These are phyloP conservation scores for Aphodius granarius DNA, from an alignment of 2,888 invertebrate species.

Conservation along the genomic window DNA sequence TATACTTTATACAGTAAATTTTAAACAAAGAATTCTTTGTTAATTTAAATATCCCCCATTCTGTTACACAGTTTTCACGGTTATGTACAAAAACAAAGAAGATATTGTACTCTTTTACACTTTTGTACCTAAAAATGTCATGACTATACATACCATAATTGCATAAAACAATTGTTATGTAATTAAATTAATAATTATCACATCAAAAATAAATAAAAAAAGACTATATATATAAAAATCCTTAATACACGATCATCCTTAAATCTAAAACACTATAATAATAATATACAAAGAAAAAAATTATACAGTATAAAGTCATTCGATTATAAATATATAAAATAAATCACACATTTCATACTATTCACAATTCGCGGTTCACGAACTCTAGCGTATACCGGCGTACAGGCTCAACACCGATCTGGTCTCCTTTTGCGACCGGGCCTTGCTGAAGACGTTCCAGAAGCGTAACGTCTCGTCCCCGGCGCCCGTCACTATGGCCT, in stretches of 20 bases:
- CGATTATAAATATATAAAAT: not conserved
- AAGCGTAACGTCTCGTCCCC: conserved; percentile 97
- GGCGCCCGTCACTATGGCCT: conserved; percentile 98
- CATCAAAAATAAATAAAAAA: not conserved
- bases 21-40: not conserved
- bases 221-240: not conserved
- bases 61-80: not conserved
- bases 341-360: not conserved
- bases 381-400: conserved; percentile 76
- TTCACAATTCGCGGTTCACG: not conserved
- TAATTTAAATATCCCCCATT: not conserved
- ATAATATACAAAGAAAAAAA: not conserved
- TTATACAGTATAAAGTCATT: not conserved
- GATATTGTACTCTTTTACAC: not conserved
- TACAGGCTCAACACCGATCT: conserved; percentile 92
- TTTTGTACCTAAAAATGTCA: not conserved
- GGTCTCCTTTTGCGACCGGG: conserved; percentile 90
- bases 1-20: not conserved
- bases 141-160: not conserved
- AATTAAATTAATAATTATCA: not conserved
- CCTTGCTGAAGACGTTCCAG: conserved; percentile 99
- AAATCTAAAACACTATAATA: not conserved
- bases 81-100: not conserved
- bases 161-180: not conserved
- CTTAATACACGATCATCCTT: not conserved